phyloP scores from a whole-genome alignment of 1,140 invertebrate genomes.

The Meloidogyne hapla region DNA sequence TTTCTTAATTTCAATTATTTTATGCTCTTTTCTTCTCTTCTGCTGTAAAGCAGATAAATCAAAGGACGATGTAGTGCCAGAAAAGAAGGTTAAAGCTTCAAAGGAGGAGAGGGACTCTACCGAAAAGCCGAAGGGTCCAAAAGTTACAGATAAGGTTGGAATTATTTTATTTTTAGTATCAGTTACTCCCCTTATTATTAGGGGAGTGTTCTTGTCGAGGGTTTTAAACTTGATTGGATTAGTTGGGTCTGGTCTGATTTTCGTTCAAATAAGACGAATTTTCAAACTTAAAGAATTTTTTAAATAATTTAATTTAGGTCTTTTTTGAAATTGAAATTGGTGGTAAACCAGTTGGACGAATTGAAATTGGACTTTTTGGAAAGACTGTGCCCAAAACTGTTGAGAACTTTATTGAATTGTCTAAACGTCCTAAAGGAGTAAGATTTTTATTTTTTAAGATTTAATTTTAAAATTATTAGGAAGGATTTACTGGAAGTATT shows the following conservation, averaged over 20 bases:
- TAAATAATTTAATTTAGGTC: conserved; percentile 69
- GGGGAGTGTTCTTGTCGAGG: no score
- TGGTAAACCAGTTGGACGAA: conserved; percentile 75
- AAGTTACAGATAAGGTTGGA: conserved; percentile 62
- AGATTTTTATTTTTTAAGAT: conserved; percentile 7
- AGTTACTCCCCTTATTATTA: neutral
- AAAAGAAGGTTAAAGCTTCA: conserved; percentile 1
- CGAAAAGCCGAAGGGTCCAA: conserved; percentile 61
- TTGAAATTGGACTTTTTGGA: conserved; percentile 90
- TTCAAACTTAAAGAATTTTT: neutral
- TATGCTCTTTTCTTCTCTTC: conserved; percentile 6
- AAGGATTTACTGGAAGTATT: conserved; percentile 60
- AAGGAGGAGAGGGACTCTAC: conserved; percentile 12
- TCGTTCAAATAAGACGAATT: no score
- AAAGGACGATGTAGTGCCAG: neutral
- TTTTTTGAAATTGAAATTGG: conserved; percentile 85
- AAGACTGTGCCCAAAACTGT: conserved; percentile 85
- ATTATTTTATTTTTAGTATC: neutral
- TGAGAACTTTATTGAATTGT: conserved; percentile 81
- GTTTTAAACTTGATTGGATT: no score
- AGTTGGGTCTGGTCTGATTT: no score
- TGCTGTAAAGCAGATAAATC: neutral
- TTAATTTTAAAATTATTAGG: conserved; percentile 43
- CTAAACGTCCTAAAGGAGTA: conserved; percentile 58
- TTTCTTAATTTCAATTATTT: conserved; percentile 16